These are phyloP conservation scores for Drosophila malerkotliana DNA, from an alignment of 1,140 invertebrate genomes.

Conservation along the genomic window DNA sequence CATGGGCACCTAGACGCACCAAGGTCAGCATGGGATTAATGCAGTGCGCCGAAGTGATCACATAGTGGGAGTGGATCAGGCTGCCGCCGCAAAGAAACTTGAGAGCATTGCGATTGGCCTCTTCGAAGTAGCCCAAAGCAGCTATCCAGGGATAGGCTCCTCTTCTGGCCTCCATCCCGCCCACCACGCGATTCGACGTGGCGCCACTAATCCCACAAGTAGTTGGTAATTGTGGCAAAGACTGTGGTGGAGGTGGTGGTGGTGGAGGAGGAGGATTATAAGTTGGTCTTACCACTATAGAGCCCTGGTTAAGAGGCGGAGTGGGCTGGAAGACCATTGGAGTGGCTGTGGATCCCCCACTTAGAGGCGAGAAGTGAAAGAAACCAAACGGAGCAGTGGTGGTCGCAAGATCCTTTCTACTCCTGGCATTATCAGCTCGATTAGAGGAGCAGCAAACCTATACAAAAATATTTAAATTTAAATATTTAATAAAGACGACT, in stretches of 20 bases:
- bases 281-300: slow-evolving; percentile 12
- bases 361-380: slow-evolving; percentile 55
- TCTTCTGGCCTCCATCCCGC: slow-evolving; percentile 76
- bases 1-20: slow-evolving; percentile 88
- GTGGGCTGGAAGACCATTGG: slow-evolving; percentile 62
- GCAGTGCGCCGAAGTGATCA: slow-evolving; percentile 94
- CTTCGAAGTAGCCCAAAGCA: slow-evolving; percentile 87
- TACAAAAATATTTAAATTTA: no score
- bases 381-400: slow-evolving; percentile 15
- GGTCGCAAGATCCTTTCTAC: slow-evolving; percentile 52
- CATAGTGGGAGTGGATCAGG: slow-evolving; percentile 89
- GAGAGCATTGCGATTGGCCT: slow-evolving; percentile 82
- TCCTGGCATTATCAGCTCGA: slow-evolving; percentile 27
- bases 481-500: no score
- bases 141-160: slow-evolving; percentile 90
- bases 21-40: slow-evolving; percentile 84
- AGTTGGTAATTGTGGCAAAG: neutral
- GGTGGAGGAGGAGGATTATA: neutral
- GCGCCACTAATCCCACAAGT: slow-evolving; percentile 72
- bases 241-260: neutral
- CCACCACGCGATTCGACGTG: slow-evolving; percentile 82
- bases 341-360: slow-evolving; percentile 15
- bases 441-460: slow-evolving; percentile 59
- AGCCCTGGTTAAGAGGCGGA: slow-evolving; percentile 45
- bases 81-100: slow-evolving; percentile 92